Percentiles rank a stretch among this genome's conserved stretches.
Evolutionary conservation across 2,797 vertebrate species (phyloP).

Genomic region (Bovichtus variegatus): DNA sequence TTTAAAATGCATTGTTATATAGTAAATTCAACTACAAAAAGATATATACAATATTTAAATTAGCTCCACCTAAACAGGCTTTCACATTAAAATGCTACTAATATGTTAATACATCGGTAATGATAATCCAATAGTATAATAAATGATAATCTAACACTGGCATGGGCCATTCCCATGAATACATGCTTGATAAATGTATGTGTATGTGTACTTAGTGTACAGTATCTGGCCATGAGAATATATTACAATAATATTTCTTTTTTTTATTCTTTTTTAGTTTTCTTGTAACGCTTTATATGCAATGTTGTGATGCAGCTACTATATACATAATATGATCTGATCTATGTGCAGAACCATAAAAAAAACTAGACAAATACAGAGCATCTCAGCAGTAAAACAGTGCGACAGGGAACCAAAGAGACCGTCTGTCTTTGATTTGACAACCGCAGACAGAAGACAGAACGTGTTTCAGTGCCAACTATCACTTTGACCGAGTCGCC

Average conservation of each 20-base stretch:
- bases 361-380: not conserved
- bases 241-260: not conserved
- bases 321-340: not conserved
- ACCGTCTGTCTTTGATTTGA: not conserved
- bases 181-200: no score
- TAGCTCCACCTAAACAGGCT: no score
- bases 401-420: not conserved
- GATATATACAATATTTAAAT: no score
- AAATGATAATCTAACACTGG: no score
- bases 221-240: not conserved
- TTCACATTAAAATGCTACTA: no score
- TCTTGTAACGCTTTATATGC: not conserved
- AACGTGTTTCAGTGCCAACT: not conserved
- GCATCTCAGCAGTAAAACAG: not conserved
- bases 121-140: no score
- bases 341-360: not conserved
- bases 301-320: no score
- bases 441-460: constrained; percentile 9
- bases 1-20: not conserved
- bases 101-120: no score
- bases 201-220: no score
- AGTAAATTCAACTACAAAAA: no score
- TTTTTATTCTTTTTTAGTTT: not conserved
- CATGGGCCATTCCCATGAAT: no score
- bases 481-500: not conserved